These are phyloP conservation scores for Carassius carassius DNA, from an alignment of 2,113 vertebrate species.

Conservation along the genomic window DNA sequence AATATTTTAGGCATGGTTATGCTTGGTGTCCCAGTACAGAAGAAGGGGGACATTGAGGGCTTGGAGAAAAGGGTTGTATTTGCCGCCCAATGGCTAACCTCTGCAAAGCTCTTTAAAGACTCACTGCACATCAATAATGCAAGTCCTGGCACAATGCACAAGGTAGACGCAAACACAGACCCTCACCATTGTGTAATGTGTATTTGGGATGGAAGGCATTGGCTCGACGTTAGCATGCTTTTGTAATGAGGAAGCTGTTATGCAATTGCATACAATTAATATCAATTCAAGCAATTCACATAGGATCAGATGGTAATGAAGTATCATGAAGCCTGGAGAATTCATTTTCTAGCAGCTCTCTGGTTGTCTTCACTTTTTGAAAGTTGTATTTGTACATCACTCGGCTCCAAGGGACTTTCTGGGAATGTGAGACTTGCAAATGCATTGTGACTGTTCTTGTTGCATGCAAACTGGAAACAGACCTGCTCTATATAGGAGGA, in stretches of 20 bases:
- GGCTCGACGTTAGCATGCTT: not conserved
- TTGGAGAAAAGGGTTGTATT: not conserved
- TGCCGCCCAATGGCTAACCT: slow-evolving; percentile 2
- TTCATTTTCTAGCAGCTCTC: not conserved
- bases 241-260: slow-evolving; percentile 21
- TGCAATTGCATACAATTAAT: slow-evolving; percentile 21
- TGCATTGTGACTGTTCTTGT: not conserved
- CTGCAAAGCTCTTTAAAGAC: slow-evolving; percentile 17
- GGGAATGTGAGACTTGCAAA: slow-evolving; percentile 8
- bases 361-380: not conserved
- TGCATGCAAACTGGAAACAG: slow-evolving; percentile 15
- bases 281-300: not conserved
- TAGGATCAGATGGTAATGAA: slow-evolving; percentile 19
- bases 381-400: slow-evolving; percentile 1
- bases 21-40: not conserved
- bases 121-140: slow-evolving; percentile 40
- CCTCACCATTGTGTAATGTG: not conserved
- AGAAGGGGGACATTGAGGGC: not conserved
- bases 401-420: not conserved
- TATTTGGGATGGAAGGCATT: not conserved
- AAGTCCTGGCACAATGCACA: slow-evolving; percentile 2
- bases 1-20: slow-evolving; percentile 21
- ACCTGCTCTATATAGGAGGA: not conserved
- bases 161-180: not conserved
- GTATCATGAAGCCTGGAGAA: not conserved